phyloP scores from a whole-genome alignment of 2,888 invertebrate species.

The Hypomecis punctinalis region DNA sequence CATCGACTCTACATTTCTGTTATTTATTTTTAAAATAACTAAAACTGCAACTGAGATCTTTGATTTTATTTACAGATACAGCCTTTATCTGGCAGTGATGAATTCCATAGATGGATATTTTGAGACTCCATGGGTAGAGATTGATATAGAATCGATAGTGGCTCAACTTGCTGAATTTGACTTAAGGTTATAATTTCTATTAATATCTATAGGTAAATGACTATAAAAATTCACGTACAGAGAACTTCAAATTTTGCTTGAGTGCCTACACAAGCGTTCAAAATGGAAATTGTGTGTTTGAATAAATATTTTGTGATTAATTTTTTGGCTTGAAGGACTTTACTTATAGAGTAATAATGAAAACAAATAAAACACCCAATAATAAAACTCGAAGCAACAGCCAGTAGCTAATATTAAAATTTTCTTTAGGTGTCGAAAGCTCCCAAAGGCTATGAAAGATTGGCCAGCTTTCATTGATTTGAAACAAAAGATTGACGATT shows the following conservation, averaged over 20 bases:
- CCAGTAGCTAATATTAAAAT: not conserved
- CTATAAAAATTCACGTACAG: too few species aligned
- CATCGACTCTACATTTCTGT: conserved; percentile 9
- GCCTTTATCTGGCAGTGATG: conserved; percentile 91
- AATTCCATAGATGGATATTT: conserved; percentile 94
- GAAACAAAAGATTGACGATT: conserved; percentile 95
- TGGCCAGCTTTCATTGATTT: conserved; percentile 95
- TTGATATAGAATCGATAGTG: conserved; percentile 93
- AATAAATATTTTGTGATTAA: too few species aligned
- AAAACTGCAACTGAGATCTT: too few species aligned
- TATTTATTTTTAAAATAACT: too few species aligned
- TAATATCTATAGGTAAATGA: too few species aligned
- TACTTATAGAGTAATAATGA: too few species aligned
- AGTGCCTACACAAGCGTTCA: too few species aligned
- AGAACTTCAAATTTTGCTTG: too few species aligned
- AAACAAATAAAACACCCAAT: too few species aligned
- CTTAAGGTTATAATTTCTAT: conserved; percentile 81
- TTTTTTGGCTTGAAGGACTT: too few species aligned
- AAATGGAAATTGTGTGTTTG: too few species aligned
- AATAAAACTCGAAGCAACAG: too few species aligned
- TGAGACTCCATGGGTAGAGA: conserved; percentile 92
- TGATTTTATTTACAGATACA: conserved; percentile 65
- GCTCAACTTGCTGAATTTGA: conserved; percentile 93
- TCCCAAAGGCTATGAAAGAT: conserved; percentile 93
- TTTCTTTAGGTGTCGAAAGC: conserved; percentile 88